These are phyloP conservation scores for Zaprionus obscuricornis DNA, from an alignment of 2,888 invertebrate species.

Conservation along the genomic window DNA sequence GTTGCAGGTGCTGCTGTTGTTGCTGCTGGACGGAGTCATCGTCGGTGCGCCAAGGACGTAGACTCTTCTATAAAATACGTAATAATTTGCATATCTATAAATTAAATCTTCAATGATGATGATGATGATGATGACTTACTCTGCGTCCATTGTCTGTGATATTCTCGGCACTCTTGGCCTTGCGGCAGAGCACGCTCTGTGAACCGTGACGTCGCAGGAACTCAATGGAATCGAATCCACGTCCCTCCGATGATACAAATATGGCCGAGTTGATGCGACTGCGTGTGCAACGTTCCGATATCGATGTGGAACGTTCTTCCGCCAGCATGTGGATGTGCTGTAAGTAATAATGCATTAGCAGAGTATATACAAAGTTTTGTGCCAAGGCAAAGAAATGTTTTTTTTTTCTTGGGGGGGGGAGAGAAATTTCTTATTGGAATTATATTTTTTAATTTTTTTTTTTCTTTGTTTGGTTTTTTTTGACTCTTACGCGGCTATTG, in stretches of 20 bases:
- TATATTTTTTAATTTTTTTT: slow-evolving; percentile 14
- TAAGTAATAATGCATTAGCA: slow-evolving; percentile 53
- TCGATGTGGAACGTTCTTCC: slow-evolving; percentile 87
- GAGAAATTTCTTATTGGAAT: too few relatives aligned
- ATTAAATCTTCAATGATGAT: background rate
- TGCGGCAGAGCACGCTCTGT: slow-evolving; percentile 90
- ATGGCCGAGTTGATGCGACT: slow-evolving; percentile 94
- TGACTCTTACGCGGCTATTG: slow-evolving; percentile 82
- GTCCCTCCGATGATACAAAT: slow-evolving; percentile 90
- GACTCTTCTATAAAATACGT: slow-evolving; percentile 75
- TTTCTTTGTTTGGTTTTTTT: slow-evolving; percentile 4
- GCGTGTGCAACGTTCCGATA: slow-evolving; percentile 86
- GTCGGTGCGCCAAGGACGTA: slow-evolving; percentile 82
- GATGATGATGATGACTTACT: slow-evolving; percentile 54
- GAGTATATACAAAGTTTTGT: slow-evolving; percentile 2
- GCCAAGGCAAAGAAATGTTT: too few relatives aligned
- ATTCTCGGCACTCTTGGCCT: slow-evolving; percentile 90
- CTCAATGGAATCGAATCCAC: slow-evolving; percentile 91
- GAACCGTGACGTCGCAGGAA: slow-evolving; percentile 91
- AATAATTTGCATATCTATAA: background rate
- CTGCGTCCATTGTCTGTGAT: slow-evolving; percentile 84
- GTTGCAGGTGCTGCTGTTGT: slow-evolving; percentile 40
- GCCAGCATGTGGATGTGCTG: slow-evolving; percentile 90
- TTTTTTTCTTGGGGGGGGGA: too few relatives aligned
- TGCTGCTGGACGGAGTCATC: slow-evolving; percentile 73